Evolutionary conservation across 2,797 vertebrate species (phyloP).

Genomic region (Phrynocephalus vlangalii): DNA sequence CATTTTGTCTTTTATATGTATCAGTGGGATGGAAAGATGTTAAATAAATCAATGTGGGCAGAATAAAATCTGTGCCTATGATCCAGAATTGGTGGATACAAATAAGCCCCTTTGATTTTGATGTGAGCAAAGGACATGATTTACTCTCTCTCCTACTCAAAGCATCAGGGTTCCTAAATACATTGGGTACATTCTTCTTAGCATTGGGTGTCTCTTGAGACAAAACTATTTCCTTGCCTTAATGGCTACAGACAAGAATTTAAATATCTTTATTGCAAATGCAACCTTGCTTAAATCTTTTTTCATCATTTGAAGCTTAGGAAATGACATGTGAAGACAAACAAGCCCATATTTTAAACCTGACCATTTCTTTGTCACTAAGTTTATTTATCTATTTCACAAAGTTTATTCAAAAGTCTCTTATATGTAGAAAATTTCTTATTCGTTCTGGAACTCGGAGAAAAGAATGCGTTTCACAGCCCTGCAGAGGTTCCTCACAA

Average conservation of each 20-base stretch:
- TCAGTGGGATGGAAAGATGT: neutral
- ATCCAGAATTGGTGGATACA: neutral
- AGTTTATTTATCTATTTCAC: conserved; percentile 2
- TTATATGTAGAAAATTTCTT: conserved; percentile 25
- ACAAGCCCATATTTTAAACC: conserved; percentile 29
- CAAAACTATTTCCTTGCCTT: neutral
- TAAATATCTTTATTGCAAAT: conserved; percentile 26
- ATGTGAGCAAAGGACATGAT: neutral
- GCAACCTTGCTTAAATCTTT: conserved; percentile 35
- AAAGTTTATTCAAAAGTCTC: conserved; percentile 1
- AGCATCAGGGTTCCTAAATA: neutral
- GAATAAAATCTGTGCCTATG: neutral
- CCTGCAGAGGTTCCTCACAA: conserved; percentile 22
- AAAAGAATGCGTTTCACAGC: conserved; percentile 33
- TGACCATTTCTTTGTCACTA: neutral
- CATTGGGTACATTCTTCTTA: neutral
- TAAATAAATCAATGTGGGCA: neutral
- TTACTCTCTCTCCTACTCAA: neutral
- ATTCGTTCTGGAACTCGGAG: conserved; percentile 32
- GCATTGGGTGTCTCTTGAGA: neutral
- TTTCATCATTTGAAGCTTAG: conserved; percentile 34
- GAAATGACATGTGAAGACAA: neutral
- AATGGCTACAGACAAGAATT: neutral
- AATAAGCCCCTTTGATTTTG: neutral
- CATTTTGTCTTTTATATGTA: neutral